Percentiles rank a stretch among this genome's conserved stretches.
These are phyloP conservation scores for Colius striatus DNA, from an alignment of 2,113 vertebrate species.

Conservation along the genomic window DNA sequence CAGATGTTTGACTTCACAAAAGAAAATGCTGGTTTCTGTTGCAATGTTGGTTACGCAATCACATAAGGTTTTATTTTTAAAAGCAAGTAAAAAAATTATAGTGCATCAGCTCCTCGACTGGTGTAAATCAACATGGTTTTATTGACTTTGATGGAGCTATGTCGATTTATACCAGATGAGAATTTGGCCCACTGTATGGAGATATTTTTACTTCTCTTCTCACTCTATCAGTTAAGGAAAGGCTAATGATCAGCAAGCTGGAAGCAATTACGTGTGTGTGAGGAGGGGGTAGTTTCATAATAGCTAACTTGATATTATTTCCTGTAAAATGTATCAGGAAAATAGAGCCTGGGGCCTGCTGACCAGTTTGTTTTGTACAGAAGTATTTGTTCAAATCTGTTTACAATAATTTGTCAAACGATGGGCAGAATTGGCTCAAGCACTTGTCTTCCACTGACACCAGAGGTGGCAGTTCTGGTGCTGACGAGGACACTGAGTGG, in stretches of 20 bases:
- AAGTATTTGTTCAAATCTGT: slow-evolving; percentile 54
- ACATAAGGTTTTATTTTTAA: slow-evolving; percentile 68
- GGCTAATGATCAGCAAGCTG: slow-evolving; percentile 68
- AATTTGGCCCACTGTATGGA: slow-evolving; percentile 60
- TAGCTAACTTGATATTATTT: slow-evolving; percentile 70
- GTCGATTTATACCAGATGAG: slow-evolving; percentile 68
- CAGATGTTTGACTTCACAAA: slow-evolving; percentile 48
- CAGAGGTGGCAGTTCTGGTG: background rate
- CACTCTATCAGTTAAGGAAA: slow-evolving; percentile 68
- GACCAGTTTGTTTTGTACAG: slow-evolving; percentile 59
- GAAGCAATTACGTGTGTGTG: slow-evolving; percentile 64
- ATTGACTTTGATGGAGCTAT: slow-evolving; percentile 69
- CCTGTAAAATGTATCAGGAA: slow-evolving; percentile 69
- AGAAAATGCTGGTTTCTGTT: slow-evolving; percentile 50
- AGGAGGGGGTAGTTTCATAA: slow-evolving; percentile 71
- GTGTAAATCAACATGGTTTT: slow-evolving; percentile 64
- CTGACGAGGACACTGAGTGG: background rate
- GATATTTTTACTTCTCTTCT: slow-evolving; percentile 64
- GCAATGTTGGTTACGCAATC: slow-evolving; percentile 64
- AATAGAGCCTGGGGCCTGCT: slow-evolving; percentile 56
- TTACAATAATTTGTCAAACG: slow-evolving; percentile 54
- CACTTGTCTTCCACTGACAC: slow-evolving; percentile 21
- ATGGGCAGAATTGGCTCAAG: background rate
- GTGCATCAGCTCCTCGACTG: slow-evolving; percentile 51
- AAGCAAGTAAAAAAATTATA: slow-evolving; percentile 61